Evolutionary conservation across 2,888 invertebrate genomes (phyloP), one percentile per base, ranked within the genome.

Genomic region (Pediacus dermestoides): DNA sequence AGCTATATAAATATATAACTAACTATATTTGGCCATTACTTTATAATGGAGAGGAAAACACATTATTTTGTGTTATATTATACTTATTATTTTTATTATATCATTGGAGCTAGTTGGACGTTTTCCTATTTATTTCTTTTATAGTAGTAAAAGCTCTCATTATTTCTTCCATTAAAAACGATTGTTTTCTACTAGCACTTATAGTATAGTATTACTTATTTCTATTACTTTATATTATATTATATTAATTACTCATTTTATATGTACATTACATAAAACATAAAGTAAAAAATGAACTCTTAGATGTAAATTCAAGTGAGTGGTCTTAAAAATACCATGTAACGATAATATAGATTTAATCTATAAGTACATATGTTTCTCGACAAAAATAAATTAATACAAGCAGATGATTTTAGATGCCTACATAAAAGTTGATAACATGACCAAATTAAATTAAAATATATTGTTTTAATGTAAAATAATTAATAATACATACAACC

Each of bases 371-470:
- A 48, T 45, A n/a, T n/a, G n/a, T n/a, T n/a, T n/a, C n/a, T n/a
- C n/a, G n/a, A n/a, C n/a, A n/a, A n/a, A n/a, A n/a, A n/a, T n/a
- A n/a, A n/a, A n/a, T n/a, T n/a, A n/a, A n/a, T n/a, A n/a, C n/a
- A n/a, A n/a, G n/a, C n/a, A n/a, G n/a, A n/a, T n/a, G n/a, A n/a
- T n/a, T n/a, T n/a, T n/a, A n/a, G n/a, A n/a, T n/a, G n/a, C n/a
- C n/a, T n/a, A n/a, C n/a, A n/a, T n/a, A n/a, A n/a, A n/a, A n/a
- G n/a, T n/a, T n/a, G n/a, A n/a, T n/a, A 46, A 46, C 43, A 44
- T 44, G 55, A 55, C 55, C 55, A 55, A 55, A 46, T 49, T 48
- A 42, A 40, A n/a, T n/a, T n/a, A n/a, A n/a, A n/a, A n/a, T n/a
- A n/a, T n/a, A n/a, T n/a, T n/a, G n/a, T n/a, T n/a, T n/a, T n/a